Conservation (phyloP, 2,888 invertebrate genomes). For the Helleia helle region DNA sequence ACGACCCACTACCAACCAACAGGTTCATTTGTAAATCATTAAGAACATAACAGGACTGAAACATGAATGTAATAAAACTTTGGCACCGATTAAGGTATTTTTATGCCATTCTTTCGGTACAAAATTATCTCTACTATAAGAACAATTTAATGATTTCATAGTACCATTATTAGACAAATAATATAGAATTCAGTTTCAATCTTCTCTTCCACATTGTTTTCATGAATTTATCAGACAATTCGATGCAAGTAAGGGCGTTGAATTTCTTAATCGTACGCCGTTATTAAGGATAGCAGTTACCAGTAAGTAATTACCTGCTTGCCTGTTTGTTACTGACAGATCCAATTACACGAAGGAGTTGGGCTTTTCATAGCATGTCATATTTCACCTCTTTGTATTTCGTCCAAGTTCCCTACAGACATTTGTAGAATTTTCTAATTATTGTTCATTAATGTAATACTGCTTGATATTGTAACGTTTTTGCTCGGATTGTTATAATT, state of each 20-base stretch:
- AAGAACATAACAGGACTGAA: too few relatives aligned
- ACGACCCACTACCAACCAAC: too few relatives aligned
- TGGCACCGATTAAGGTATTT: too few relatives aligned
- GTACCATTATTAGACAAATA: too few relatives aligned
- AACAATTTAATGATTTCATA: too few relatives aligned
- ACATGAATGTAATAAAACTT: too few relatives aligned
- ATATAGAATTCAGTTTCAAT: conserved; percentile 2
- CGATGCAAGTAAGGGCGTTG: conserved; percentile 27
- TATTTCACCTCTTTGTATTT: conserved; percentile 31
- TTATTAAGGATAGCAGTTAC: conserved; percentile 54
- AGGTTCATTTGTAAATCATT: too few relatives aligned
- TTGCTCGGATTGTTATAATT: too few relatives aligned
- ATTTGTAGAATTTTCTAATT: conserved; percentile 10
- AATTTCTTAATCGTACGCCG: conserved; percentile 38
- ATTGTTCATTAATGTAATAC: conserved; percentile 1
- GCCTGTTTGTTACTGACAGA: conserved; percentile 64
- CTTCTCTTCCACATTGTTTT: not conserved
- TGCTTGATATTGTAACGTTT: not conserved
- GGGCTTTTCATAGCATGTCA: conserved; percentile 40
- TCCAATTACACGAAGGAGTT: conserved; percentile 62
- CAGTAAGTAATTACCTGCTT: conserved; percentile 62
- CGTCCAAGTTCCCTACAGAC: not conserved
- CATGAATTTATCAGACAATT: conserved; percentile 3
- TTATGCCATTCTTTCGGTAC: too few relatives aligned
- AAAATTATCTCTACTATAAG: too few relatives aligned